Base-by-base conservation (phyloP, 1,140 invertebrate species). In the Aphidius ervi region DNA sequence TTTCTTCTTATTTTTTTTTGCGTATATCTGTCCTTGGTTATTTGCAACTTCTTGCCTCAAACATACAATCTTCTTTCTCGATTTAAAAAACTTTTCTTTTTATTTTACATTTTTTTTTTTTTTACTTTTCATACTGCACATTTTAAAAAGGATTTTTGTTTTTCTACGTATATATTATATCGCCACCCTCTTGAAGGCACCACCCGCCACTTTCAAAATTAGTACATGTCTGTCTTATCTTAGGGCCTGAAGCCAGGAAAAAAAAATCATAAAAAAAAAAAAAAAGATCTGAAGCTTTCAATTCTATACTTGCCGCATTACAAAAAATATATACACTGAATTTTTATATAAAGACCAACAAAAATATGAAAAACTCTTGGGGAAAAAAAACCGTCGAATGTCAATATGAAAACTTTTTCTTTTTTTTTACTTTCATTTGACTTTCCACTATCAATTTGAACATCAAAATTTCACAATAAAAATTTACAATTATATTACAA, bases 201-300 rank as follows among this genome's bases (percentile, higher is more conserved):
- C 49, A 16, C 52, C 45, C 45, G 45, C 56, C 59, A 65, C 63
- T 65, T 65, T 65, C 59, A 52, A 65, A 65, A 65, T 65, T 65
- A 65, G 63, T 65, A 42, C 52, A 56, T 56, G 63, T 61, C 63
- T 65, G 59, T 65, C 63, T 65, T 58, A 49, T 37, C 45, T 58
- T 9, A 23, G 58, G 39, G 50, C 46, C 48, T 23, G 42, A 58
- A 48, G 20, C 55, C 39, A 52, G 31, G 37, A 42, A 54, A 56
- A 57, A 48, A 58, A 37, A 40, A 50, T 62, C 49, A 43, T 31
- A 41, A 50, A 7, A 46, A 47, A 53, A 16, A 16, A 23, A 43
- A 31, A 39, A 39, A 20, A 31, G 56, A 37, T 23, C 7, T 3
- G 20, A 48, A 6, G 3, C 46, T 16, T 4, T 48, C 41, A 37